These are phyloP conservation scores for Mactromeris polynyma DNA, from an alignment of 2,888 invertebrate species.

Conservation along the genomic window DNA sequence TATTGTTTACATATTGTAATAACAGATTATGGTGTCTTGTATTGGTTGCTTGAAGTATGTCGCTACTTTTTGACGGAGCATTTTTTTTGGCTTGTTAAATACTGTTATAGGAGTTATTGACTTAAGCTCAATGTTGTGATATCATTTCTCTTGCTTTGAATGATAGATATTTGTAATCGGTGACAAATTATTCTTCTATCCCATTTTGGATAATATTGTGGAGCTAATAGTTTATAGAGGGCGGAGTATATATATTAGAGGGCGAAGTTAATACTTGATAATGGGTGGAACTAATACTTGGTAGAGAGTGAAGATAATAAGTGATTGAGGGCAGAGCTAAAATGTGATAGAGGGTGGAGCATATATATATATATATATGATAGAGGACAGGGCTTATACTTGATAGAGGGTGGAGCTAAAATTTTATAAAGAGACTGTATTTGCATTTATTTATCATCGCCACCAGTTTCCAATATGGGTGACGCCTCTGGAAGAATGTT, in stretches of 20 bases:
- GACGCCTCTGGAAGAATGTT: no score
- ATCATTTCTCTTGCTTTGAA: background rate
- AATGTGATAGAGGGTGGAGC: background rate
- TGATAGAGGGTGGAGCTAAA: no score
- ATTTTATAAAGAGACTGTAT: no score
- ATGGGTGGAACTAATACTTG: background rate
- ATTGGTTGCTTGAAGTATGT: background rate
- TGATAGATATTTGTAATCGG: no score
- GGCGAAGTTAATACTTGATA: background rate
- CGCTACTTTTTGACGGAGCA: background rate
- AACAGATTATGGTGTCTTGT: background rate
- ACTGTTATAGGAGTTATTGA: background rate
- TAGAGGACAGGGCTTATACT: no score
- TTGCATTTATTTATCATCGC: no score
- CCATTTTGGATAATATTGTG: no score
- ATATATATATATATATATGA: no score
- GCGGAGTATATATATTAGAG: background rate
- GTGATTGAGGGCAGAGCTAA: background rate
- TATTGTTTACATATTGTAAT: background rate
- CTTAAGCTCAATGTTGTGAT: background rate
- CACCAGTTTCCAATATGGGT: no score
- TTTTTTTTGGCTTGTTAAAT: background rate
- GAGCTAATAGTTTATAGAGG: no score
- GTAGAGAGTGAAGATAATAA: background rate
- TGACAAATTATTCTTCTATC: no score